Conservation (phyloP, 2,113 vertebrate genomes). For the Amphilophus citrinellus region DNA sequence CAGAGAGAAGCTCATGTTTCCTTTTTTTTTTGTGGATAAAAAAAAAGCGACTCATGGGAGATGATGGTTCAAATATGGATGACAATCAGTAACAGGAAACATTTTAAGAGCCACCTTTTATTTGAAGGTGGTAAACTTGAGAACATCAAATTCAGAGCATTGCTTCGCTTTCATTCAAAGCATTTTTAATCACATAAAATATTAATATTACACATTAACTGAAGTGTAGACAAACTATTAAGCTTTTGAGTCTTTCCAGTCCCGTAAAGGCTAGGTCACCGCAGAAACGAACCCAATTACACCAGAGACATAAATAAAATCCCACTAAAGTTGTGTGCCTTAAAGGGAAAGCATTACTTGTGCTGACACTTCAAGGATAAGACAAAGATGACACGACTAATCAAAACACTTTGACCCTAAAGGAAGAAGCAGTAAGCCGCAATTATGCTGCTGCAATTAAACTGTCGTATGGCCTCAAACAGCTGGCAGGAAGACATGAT, state of each 20-base stretch:
- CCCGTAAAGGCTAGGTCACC: constrained; percentile 1
- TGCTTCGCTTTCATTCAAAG: not conserved
- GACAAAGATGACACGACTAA: constrained; percentile 36
- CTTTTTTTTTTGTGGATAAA: not conserved
- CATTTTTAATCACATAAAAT: not conserved
- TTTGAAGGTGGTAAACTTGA: not conserved
- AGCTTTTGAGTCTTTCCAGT: constrained; percentile 1
- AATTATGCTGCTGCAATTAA: constrained; percentile 4
- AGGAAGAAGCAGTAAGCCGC: constrained; percentile 3
- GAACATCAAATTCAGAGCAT: not conserved
- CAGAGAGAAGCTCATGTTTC: not conserved
- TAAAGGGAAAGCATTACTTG: not conserved
- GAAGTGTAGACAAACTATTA: constrained; percentile 15
- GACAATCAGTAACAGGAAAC: not conserved
- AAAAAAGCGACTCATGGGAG: constrained; percentile 1
- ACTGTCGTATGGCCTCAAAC: constrained; percentile 19
- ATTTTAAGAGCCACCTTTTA: not conserved
- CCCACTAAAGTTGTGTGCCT: constrained; percentile 6
- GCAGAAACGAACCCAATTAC: constrained; percentile 44
- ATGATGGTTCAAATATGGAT: not conserved
- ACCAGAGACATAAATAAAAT: constrained; percentile 46
- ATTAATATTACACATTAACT: not conserved
- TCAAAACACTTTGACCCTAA: constrained; percentile 33
- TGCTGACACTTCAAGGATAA: constrained; percentile 44
- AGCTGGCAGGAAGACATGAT: not conserved